Base-by-base conservation (phyloP, 2,113 vertebrate species). In the Forbesichthys agassizii region DNA sequence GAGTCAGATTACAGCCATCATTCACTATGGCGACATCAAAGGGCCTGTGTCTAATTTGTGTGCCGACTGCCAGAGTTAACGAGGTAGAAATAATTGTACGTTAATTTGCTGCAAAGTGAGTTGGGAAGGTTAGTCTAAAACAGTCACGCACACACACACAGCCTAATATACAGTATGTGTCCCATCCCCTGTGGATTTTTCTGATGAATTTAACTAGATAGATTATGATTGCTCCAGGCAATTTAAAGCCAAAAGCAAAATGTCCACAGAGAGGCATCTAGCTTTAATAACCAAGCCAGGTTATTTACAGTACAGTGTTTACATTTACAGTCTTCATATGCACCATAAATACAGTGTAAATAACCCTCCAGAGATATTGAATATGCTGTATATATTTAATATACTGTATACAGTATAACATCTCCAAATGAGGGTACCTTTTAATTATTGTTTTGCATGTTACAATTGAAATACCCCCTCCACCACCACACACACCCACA, bases 1-100 rank as follows among this genome's bases (percentile, higher is more conserved):
- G 62, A 9, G 62, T 10, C 11, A 11, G 9, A 18, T 33, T 27
- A 58, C 7, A 61, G 36, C 36, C 59, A 16, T 61, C 49, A 8
- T 13, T 36, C 48, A 52, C 14, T 53, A 16, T 36, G 49, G 6
- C 63, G n/a, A 27, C n/a, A 36, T 53, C 27, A 65, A 53, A 52
- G 7, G 20, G 48, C 49, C 63, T 33, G 49, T 33, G 5, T 13
- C 63, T 65, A 52, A 65, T 65, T 65, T 65, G 61, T 18, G 61
- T 42, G 27, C 16, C 8, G 11, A 12, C 47, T 20, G 49, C 12
- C 18, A 65, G 12, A 52, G 33, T 51, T 65, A 65, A 65, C 53
- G 63, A 65, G 49, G 48, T 52, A 53, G 49, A 20, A 9, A 33
- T 33, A 59, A 59, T 68, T 16, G 33, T 48, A 12, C 4, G 27